Evolutionary conservation across 2,113 vertebrate species (phyloP), one percentile per base, ranked within the genome.

Genomic region (Aythya baeri): DNA sequence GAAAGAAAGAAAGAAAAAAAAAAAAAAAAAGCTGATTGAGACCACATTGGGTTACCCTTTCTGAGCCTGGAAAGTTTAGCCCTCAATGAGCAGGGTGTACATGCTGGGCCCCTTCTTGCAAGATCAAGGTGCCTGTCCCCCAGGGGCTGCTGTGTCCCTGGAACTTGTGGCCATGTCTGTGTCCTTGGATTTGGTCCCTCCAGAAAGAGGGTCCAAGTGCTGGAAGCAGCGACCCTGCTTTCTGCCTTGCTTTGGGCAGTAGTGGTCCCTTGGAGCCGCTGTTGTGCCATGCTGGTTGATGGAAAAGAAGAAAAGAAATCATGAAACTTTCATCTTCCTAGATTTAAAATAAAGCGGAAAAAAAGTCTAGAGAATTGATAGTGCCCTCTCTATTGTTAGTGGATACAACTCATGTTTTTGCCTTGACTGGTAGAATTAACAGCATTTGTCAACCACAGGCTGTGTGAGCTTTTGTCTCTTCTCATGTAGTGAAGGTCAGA

Each of bases 71-170:
- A 61, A 70, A 74, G 44, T 13, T 46, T 31, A 61, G 5, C 1
- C 21, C 10, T 75, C 22, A 23, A 43, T 7, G 41, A 52, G 41
- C 78, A 70, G 8, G 16, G 1, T 57, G 16, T 44, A 7, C 21
- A 22, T 0, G 1, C 32, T 13, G 22, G 20, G 29, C 15, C n/a
- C 2, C 8, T 38, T 17, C 9, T 38, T 32, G 4, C 21, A 59
- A 36, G 85, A 75, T n/a, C 41, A 13, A 77, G 13, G 5, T 65
- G 14, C 32, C 32, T 70, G 16, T 41, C 32, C 36, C 13, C 15
- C 50, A 61, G 16, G 9, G 68, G 26, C n/a, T 38, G 7, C 14
- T 82, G 43, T 10, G 34, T 9, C 62, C 38, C 25, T 63, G 36
- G 34, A 16, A 27, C 25, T 63, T 63, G 27, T 58, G 26, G 26